These are phyloP conservation scores for Pseudois nayaur DNA, from an alignment of 2,113 vertebrate species.

Conservation along the genomic window DNA sequence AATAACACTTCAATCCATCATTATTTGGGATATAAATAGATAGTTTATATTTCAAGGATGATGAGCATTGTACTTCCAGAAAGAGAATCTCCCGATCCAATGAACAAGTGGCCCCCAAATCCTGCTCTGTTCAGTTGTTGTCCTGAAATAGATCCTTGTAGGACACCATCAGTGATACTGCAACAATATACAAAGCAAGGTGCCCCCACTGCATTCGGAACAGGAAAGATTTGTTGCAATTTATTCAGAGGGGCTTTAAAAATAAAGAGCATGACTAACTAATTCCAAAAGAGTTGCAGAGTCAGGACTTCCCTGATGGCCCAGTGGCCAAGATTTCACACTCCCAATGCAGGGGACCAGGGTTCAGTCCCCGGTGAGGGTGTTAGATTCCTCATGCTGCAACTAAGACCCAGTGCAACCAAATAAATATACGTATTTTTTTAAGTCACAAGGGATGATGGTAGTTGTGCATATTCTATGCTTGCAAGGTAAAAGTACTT, in stretches of 20 bases:
- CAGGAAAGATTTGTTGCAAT: background rate
- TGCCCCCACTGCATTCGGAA: background rate
- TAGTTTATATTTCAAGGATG: constrained; percentile 35
- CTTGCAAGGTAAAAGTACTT: background rate
- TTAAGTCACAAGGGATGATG: background rate
- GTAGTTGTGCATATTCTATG: background rate
- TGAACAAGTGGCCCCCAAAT: background rate
- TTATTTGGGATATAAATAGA: constrained; percentile 64
- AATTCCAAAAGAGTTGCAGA: background rate
- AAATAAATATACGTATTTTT: background rate
- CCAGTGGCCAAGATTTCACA: background rate
- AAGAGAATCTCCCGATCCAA: background rate
- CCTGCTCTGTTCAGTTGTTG: background rate
- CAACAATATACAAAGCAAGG: background rate
- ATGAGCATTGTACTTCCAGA: background rate
- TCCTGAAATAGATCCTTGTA: background rate
- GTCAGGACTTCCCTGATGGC: background rate
- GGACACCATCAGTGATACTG: accelerated
- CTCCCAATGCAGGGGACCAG: background rate
- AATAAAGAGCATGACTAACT: background rate
- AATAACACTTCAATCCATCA: constrained; percentile 57
- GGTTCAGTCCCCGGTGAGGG: background rate
- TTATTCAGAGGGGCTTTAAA: background rate
- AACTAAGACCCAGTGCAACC: background rate
- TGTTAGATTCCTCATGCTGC: background rate